Conservation (phyloP, 1,140 invertebrate genomes). For the Saccostrea glomerata region DNA sequence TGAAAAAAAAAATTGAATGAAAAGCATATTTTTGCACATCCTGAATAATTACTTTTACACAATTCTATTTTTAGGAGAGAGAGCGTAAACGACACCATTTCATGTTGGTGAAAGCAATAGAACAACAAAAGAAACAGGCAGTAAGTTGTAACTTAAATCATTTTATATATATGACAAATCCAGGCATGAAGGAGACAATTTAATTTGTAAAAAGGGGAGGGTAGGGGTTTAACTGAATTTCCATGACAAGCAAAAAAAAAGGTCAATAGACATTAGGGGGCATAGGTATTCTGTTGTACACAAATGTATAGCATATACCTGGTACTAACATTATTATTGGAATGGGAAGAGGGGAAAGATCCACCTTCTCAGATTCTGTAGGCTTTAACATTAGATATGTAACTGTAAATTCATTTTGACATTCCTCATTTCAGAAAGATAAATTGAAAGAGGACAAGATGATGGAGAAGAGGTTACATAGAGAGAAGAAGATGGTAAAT, state of each 20-base stretch:
- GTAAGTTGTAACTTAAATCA: constrained; percentile 50
- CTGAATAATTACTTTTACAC: background rate
- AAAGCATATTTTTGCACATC: background rate
- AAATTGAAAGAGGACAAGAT: constrained; percentile 89
- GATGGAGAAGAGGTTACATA: constrained; percentile 87
- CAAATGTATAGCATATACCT: too few species aligned
- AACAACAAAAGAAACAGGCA: constrained; percentile 90
- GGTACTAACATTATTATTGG: too few species aligned
- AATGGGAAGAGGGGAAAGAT: too few species aligned
- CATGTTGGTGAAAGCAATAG: constrained; percentile 91
- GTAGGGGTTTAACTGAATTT: too few species aligned
- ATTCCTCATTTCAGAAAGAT: constrained; percentile 83
- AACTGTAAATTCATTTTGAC: background rate
- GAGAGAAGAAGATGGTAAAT: constrained; percentile 86
- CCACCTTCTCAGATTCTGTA: too few species aligned
- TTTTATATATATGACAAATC: background rate
- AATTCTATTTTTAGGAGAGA: constrained; percentile 86
- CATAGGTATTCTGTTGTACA: too few species aligned
- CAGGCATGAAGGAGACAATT: too few species aligned
- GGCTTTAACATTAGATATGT: background rate
- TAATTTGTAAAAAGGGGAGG: too few species aligned
- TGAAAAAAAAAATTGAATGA: background rate
- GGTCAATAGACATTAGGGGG: too few species aligned
- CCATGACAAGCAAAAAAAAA: too few species aligned
- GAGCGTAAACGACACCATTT: constrained; percentile 94